Conservation (phyloP, 2,888 invertebrate genomes). For the Idaea dimidiata region DNA sequence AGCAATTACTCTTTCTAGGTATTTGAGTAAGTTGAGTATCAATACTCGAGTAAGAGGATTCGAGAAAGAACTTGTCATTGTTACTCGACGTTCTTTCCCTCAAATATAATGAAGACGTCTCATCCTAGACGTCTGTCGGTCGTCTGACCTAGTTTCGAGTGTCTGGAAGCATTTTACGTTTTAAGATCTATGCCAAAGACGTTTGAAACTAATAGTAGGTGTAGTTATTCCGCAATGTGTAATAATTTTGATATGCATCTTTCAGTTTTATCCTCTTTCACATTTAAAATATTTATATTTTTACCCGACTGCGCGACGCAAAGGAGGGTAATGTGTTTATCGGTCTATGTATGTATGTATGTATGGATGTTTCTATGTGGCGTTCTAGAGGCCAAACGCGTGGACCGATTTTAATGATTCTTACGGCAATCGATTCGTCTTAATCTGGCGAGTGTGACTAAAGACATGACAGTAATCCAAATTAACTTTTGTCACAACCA, state of each 20-base stretch:
- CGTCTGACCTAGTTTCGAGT: slow-evolving; percentile 6
- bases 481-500: no score
- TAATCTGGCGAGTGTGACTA: no score
- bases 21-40: no score
- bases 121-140: not conserved
- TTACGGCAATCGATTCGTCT: no score
- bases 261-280: no score
- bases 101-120: not conserved
- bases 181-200: slow-evolving; percentile 1
- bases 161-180: not conserved
- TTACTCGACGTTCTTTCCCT: not conserved
- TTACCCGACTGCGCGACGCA: no score
- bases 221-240: not conserved
- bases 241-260: not conserved
- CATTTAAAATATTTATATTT: not conserved
- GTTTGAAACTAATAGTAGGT: not conserved
- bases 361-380: no score
- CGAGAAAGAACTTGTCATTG: not conserved
- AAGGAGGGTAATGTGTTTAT: no score
- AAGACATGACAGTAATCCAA: no score
- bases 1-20: not conserved
- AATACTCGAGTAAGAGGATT: not conserved
- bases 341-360: no score
- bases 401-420: no score
- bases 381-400: no score